Percentiles rank a stretch among this genome's conserved stretches.
Conservation (phyloP, 2,888 invertebrate genomes). For the Tenodera sinensis region DNA sequence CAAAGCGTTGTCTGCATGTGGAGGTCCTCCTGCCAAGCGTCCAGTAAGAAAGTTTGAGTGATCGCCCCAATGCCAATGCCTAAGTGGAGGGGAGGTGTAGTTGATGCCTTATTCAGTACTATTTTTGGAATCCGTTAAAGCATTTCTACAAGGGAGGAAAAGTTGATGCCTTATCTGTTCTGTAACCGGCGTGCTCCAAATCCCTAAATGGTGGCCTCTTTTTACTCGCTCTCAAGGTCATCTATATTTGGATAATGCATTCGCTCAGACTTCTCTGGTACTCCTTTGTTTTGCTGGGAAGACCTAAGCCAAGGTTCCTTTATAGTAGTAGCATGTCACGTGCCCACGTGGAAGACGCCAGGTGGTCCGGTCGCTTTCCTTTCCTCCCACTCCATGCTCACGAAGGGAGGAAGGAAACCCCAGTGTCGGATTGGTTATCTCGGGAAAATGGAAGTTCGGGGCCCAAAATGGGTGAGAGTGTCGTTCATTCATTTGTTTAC, state of each 20-base stretch:
- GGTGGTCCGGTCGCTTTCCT: slow-evolving; percentile 6
- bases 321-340: slow-evolving; percentile 2
- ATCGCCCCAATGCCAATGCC: no score
- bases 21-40: no score
- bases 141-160: neutral
- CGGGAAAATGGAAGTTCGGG: neutral
- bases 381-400: neutral
- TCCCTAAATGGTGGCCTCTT: neutral
- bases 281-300: slow-evolving; percentile 7
- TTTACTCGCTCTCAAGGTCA: neutral
- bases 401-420: neutral
- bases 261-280: neutral
- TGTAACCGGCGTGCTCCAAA: neutral
- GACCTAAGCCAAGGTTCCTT: neutral
- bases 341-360: slow-evolving; percentile 3
- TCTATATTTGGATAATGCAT: slow-evolving; percentile 2
- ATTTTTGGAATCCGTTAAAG: neutral
- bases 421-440: slow-evolving; percentile 10
- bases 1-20: no score
- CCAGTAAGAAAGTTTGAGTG: no score
- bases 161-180: neutral
- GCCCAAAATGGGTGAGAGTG: neutral
- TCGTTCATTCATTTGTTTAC: no score
- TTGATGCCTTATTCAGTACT: no score
- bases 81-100: no score